Base-by-base conservation (phyloP, 92 coral and sea anemone species). In the Epizoanthus ramosus region DNA sequence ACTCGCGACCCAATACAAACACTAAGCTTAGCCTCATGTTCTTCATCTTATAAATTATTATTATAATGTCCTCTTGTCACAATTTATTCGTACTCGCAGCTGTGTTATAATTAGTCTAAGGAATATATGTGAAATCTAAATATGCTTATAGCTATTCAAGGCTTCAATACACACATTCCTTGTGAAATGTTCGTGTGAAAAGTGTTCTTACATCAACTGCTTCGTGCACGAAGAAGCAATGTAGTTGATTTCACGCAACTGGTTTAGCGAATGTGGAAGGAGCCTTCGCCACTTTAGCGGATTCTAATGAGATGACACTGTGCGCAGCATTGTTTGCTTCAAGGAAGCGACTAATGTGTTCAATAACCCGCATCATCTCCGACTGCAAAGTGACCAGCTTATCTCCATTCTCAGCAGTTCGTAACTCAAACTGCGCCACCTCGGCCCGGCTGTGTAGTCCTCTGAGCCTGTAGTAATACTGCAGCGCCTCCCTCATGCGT, bases 321-420 rank as follows among this genome's bases (percentile, higher is more conserved):
- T 96, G 99, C n/a, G 98, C 89, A 6, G 95, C 94, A 41, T 94
- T 94, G 61, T 92, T 94, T 23, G 93, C 95, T 71, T 96, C 93
- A 23, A 96, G 83, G 88, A 96, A 96, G 50, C 95, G 93, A 71
- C 89, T 94, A 60, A 96, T 96, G 70, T 92, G 93, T 65, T 88
- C 90, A 25, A 94, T 89, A 19, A 96, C 97, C 45, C 86, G 85
- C 92, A 92, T 85, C 95, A 96, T 92, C 69, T 94, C 98, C 57
- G 91, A 79, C 74, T 92, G 93, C 41, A 96, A 79, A 8, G 86
- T 61, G 10, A 83, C 90, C 23, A 96, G 89, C 76, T 87, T 94
- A 67, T 93, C 99, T 13, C 95, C 97, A 83, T 94, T 96, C 45
- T 79, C 81, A 18, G 92, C 90, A 22, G 94, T 91, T 80, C 79